Conservation (phyloP, 2,888 invertebrate genomes). For the Orthosia cruda region DNA sequence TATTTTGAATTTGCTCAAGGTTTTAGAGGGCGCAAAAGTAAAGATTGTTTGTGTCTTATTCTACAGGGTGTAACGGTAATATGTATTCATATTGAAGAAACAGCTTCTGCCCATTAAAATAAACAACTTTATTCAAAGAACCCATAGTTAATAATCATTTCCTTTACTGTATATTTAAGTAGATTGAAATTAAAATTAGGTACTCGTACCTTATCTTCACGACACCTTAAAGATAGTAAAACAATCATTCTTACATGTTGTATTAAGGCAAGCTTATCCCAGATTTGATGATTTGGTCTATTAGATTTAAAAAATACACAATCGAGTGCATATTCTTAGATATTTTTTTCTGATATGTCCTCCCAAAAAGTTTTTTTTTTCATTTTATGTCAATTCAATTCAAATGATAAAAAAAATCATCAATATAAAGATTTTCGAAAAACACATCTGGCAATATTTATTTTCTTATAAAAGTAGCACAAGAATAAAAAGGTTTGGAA, state of each 20-base stretch:
- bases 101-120: no score
- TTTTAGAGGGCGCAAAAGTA: neutral
- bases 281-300: neutral
- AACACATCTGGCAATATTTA: neutral
- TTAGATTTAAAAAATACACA: neutral
- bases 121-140: no score
- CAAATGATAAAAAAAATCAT: neutral
- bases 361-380: neutral
- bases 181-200: no score
- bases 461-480: constrained; percentile 7
- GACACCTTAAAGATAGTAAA: no score
- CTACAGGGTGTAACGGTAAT: no score
- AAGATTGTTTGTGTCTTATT: neutral
- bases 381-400: neutral
- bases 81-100: no score
- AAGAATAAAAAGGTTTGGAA: neutral
- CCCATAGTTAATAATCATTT: no score
- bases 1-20: neutral
- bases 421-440: neutral
- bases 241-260: no score
- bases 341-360: neutral
- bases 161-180: no score
- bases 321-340: neutral
- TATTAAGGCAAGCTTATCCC: neutral
- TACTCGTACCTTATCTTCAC: no score